Base-by-base conservation (phyloP, 1,140 invertebrate genomes). In the Drosophila baimaii region DNA sequence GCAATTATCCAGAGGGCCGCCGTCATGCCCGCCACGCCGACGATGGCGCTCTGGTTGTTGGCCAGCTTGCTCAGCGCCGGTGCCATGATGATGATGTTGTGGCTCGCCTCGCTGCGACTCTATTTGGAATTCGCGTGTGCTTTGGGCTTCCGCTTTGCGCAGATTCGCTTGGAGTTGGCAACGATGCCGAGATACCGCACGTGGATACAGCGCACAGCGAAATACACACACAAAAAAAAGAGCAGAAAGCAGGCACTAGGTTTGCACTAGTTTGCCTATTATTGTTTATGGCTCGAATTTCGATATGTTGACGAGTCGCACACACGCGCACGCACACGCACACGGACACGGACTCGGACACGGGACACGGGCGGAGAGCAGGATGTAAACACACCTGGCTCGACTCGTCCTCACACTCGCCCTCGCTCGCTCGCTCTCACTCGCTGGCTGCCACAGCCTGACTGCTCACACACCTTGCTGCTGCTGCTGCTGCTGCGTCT, bases 1-100 rank as follows among this genome's bases (percentile, higher is more conserved):
- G 92, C 92, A 23, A 95, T 89, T 27, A 94, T 91, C 93, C 93
- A 94, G 43, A 94, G 73, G 8, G 94, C 91, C 19, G 94, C 92
- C 12, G 92, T 93, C 37, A 94, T 83, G 61, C 94, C 93, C 44
- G 94, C 92, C 19, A 93, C 93, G 58, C 94, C 93, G 56, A 94
- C 90, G 37, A 92, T 92, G 59, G 92, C 90, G 79, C 94, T 94
- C 79, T 92, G 93, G 83, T 92, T 93, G 33, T 93, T 94, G 57
- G 93, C 85, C 75, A 94, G 92, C 93, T 95, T 95, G 90, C 94
- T 95, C 43, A 94, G 91, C 59, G 93, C 92, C 78, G 94, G 94
- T 74, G 95, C 94, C 95, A 95, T 95, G 58, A 64, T 81, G 49
- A 29, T 46, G 21, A 57, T 47, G 74, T 23, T 62, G 31, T 61